Conservation (phyloP, 1,140 invertebrate genomes). For the Drosophila mauritiana region DNA sequence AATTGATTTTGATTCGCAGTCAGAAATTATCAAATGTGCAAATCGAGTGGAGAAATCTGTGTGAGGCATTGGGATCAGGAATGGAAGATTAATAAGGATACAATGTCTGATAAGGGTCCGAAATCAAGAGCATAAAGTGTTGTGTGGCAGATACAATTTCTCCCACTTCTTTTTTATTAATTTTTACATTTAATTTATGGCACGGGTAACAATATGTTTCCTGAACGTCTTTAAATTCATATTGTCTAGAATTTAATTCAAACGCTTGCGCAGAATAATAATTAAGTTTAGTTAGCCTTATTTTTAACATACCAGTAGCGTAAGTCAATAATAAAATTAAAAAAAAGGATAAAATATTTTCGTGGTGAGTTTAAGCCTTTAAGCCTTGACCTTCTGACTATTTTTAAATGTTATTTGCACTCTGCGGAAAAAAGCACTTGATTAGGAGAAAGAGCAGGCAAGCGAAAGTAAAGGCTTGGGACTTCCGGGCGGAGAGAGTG, state of each 20-base stretch:
- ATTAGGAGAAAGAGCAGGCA: conserved; percentile 45
- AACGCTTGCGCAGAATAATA: too few relatives aligned
- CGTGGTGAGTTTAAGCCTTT: too few relatives aligned
- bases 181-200: too few relatives aligned
- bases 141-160: not conserved
- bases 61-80: not conserved
- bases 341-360: too few relatives aligned
- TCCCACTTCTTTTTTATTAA: too few relatives aligned
- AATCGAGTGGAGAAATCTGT: conserved; percentile 34
- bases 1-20: conserved; percentile 72
- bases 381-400: conserved; percentile 20
- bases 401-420: conserved; percentile 28
- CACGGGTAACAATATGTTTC: too few relatives aligned
- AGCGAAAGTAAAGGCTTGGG: conserved; percentile 42
- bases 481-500: not conserved
- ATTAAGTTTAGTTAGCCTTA: too few relatives aligned
- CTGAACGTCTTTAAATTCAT: too few relatives aligned
- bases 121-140: too few relatives aligned
- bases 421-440: conserved; percentile 32
- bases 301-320: too few relatives aligned
- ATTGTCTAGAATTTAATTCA: not conserved
- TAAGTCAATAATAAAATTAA: too few relatives aligned
- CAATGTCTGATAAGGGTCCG: not conserved
- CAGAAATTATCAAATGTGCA: conserved; percentile 52
- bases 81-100: conserved; percentile 23